These are phyloP conservation scores for Nyctereutes procyonoides DNA, from an alignment of 2,113 vertebrate genomes.

Conservation along the genomic window DNA sequence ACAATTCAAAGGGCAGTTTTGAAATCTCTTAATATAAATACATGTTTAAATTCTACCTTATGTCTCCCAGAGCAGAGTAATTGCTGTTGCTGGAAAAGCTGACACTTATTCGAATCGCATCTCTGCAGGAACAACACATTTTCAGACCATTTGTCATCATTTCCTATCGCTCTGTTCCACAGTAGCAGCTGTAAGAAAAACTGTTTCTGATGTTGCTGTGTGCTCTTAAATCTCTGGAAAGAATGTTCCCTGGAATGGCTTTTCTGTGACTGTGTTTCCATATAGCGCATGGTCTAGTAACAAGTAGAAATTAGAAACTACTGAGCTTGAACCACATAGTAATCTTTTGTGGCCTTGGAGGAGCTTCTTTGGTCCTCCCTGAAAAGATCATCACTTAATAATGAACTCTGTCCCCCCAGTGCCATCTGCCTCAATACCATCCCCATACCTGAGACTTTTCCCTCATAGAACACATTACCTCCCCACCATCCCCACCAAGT, in stretches of 20 bases:
- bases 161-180: not conserved
- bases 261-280: not conserved
- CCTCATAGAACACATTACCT: fast-evolving
- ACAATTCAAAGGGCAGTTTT: not conserved
- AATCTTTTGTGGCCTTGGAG: not conserved
- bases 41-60: not conserved
- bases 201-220: not conserved
- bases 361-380: not conserved
- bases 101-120: fast-evolving
- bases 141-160: not conserved
- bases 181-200: not conserved
- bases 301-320: not conserved
- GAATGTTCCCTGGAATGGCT: not conserved
- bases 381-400: not conserved
- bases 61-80: not conserved
- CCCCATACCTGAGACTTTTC: fast-evolving
- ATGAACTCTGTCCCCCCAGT: fast-evolving
- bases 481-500: fast-evolving
- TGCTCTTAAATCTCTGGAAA: not conserved
- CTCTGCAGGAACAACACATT: not conserved
- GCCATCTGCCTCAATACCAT: fast-evolving
- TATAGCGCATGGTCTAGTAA: fast-evolving
- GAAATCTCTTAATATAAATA: not conserved
- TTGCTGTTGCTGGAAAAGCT: not conserved
- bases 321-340: not conserved